These are phyloP conservation scores for Drosophila atripex DNA, from an alignment of 2,888 invertebrate genomes.

Conservation along the genomic window DNA sequence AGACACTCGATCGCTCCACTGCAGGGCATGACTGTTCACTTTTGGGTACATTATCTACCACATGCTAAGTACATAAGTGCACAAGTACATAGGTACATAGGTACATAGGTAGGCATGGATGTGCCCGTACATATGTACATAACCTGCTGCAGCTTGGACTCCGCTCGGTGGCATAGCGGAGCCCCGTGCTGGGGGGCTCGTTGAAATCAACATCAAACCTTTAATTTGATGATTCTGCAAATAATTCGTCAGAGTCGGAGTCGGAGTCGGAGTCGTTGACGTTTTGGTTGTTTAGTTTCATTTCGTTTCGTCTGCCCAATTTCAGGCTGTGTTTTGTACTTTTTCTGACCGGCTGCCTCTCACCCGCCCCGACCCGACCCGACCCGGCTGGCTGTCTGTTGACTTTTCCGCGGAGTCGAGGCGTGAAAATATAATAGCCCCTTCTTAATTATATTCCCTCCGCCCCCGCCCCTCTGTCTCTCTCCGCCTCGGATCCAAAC, in stretches of 20 bases:
- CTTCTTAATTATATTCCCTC: constrained; percentile 67
- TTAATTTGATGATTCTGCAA: constrained; percentile 81
- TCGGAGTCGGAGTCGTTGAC: constrained; percentile 65
- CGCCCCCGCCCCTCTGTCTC: not conserved
- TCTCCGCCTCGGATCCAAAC: constrained; percentile 7
- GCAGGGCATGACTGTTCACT: constrained; percentile 48
- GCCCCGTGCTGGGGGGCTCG: constrained; percentile 58
- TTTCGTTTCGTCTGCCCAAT: constrained; percentile 1
- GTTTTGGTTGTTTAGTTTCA: constrained; percentile 47
- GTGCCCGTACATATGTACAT: too few relatives aligned
- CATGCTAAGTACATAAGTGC: constrained; percentile 1
- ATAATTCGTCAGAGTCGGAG: constrained; percentile 71
- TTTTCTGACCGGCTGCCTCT: not conserved
- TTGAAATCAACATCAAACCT: constrained; percentile 81
- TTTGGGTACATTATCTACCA: constrained; percentile 8
- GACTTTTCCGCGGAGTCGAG: constrained; percentile 69
- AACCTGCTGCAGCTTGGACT: constrained; percentile 43
- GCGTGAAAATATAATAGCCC: constrained; percentile 79
- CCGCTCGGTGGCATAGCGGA: too few relatives aligned
- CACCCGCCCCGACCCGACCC: not conserved
- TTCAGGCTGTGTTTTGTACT: not conserved
- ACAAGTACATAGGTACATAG: too few relatives aligned
- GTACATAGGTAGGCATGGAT: too few relatives aligned
- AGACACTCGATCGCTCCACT: constrained; percentile 59
- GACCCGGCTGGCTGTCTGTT: constrained; percentile 44